phyloP scores from a whole-genome alignment of 2,113 vertebrate genomes.

The Indri indri region DNA sequence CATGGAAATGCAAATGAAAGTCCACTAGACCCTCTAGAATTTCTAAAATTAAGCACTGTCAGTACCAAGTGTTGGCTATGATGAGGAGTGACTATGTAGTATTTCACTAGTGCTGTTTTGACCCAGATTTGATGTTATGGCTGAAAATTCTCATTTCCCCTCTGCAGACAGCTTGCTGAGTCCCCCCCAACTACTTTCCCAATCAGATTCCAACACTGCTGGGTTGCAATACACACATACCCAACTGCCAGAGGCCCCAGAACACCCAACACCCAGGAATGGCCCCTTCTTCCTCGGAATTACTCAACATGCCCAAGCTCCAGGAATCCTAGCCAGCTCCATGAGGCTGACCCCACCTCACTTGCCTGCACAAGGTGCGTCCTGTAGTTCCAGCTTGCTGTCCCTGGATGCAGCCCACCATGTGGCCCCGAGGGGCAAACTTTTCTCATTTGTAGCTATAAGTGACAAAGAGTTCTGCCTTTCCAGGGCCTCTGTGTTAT shows the following conservation, averaged over 20 bases:
- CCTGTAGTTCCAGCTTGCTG: background rate
- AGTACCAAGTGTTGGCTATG: background rate
- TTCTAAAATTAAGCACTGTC: background rate
- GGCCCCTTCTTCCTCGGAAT: background rate
- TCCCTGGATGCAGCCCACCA: no score
- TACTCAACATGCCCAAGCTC: background rate
- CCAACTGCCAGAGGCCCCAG: background rate
- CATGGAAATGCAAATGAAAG: background rate
- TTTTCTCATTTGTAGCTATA: background rate
- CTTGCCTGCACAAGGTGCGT: fast-evolving
- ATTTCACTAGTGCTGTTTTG: background rate
- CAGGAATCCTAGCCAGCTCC: background rate
- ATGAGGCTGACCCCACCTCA: no score
- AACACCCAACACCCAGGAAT: background rate
- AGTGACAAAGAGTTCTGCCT: background rate
- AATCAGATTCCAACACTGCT: background rate
- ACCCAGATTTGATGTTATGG: background rate
- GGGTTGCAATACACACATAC: background rate
- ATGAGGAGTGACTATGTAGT: background rate
- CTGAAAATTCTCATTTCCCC: background rate
- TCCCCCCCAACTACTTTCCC: background rate
- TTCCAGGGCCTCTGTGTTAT: background rate
- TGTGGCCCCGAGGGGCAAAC: background rate
- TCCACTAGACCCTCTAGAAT: background rate
- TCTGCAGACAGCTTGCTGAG: background rate